Base-by-base conservation (phyloP, 2,888 invertebrate genomes). In the Cerceris ruficornis region DNA sequence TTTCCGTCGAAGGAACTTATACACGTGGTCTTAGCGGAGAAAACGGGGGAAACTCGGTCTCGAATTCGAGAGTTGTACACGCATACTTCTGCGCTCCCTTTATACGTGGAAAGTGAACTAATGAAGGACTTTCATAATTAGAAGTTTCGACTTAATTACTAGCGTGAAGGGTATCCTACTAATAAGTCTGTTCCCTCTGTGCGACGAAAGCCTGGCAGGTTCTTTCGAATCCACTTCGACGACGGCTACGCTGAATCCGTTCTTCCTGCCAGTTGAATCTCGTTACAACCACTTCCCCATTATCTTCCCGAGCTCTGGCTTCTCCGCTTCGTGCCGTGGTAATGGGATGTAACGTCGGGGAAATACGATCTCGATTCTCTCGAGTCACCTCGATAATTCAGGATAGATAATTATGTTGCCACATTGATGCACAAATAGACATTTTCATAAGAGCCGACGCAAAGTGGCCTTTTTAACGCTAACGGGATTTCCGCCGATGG, bases 71-170 rank as follows among this genome's bases (percentile, higher is more conserved):
- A 69, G 65, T 49, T 50, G 68, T 73, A 61, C 67, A 73, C 17
- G 75, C 68, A 74, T 71, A 75, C 69, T 78, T 81, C 68, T 67
- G 65, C 55, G 72, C 77, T 82, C 75, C 72, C 72, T 82, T 80
- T 84, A 28, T 28, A 83, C 82, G 84, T 82, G 85, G 81, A 77
- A 82, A 67, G 83, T 68, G 80, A 83, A 84, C 86, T 88, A 88
- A 89, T 84, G 87, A 87, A 87, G 86, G 88, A 86, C 88, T 87
- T 86, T 82, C 86, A 87, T 88, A 90, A 89, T 89, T 88, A 88
- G 86, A 88, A 88, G 85, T 88, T 88, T 89, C 81, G 81, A 81
- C 82, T 88, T 86, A 89, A 89, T 89, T 89, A 87, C 85, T 80
- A 69, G 80, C 77, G 82, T 81, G 75, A 80, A 81, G 82, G 83